Base-by-base conservation (phyloP, 2,797 vertebrate genomes). In the Poecilia picta region DNA sequence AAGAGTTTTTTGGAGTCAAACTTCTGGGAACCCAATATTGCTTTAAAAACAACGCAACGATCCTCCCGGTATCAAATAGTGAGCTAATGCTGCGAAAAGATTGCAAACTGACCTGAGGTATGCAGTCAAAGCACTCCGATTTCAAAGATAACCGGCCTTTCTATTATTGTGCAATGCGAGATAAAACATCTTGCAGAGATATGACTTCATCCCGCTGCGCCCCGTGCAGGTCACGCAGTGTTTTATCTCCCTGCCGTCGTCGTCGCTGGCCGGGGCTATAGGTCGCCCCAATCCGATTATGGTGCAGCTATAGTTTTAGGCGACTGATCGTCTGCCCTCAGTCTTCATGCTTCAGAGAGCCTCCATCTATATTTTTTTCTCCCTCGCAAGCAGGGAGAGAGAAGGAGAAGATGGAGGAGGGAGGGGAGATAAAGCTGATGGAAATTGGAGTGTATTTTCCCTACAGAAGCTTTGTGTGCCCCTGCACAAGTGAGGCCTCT, bases 261-360 rank as follows among this genome's bases (percentile, higher is more conserved):
- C 88, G 84, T 90, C 75, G 25, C 68, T 25, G 74, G 81, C 64
- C 70, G 31, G 77, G 85, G 85, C 88, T 88, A 82, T 91, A 90
- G 87, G 88, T 90, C 83, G 75, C 89, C 85, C 36, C 72, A 85
- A 93, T 92, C 87, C 88, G 92, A 93, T 92, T 91, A 89, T 64
- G 81, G 80, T 62, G 81, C 83, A 81, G 76, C 88, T 93, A 45
- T 71, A 88, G 85, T 93, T 91, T 92, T 85, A 82, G 81, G 75
- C 28, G 53, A 23, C 55, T 43, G 89, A 81, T 81, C 39, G 31
- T 76, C 76, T 85, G 74, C 62, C 84, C 81, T 79, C 84, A 41
- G 83, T 87, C 55, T 81, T 81, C 77, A 79, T 51, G 88, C 88
- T 86, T 89, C 86, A 82, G 39, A 79, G 80, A 82, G 51, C 74